phyloP scores from a whole-genome alignment of 2,888 invertebrate species.

The Elmis aenea region DNA sequence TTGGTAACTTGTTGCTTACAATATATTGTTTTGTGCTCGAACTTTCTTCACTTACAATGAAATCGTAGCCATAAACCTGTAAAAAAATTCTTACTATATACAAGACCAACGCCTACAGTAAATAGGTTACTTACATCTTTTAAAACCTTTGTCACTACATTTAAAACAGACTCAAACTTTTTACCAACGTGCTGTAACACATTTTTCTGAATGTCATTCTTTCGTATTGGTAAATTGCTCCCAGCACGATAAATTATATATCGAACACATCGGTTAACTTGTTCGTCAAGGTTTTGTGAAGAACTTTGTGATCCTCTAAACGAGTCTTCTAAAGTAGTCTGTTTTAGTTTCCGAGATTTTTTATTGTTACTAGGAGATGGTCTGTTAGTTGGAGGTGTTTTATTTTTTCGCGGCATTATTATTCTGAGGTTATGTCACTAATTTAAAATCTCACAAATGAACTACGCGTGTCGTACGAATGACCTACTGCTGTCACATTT shows the following conservation, averaged over 20 bases:
- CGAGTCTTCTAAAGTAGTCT: slow-evolving; percentile 4
- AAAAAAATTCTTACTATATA: neutral
- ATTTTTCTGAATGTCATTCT: slow-evolving; percentile 10
- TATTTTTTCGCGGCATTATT: slow-evolving; percentile 4
- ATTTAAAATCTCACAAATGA: slow-evolving; percentile 1
- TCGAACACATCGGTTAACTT: slow-evolving; percentile 10
- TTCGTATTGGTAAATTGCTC: slow-evolving; percentile 13
- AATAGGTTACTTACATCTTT: slow-evolving; percentile 11
- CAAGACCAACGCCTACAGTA: neutral
- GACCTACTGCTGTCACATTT: no score
- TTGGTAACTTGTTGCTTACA: slow-evolving; percentile 9
- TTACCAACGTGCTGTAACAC: slow-evolving; percentile 8
- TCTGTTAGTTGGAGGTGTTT: slow-evolving; percentile 2
- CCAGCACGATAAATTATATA: slow-evolving; percentile 13
- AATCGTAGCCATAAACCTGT: slow-evolving; percentile 15
- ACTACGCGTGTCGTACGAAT: no score
- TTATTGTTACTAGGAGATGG: neutral
- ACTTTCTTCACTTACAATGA: slow-evolving; percentile 7
- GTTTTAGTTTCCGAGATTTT: neutral
- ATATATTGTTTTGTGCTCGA: slow-evolving; percentile 9
- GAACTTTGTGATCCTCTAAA: slow-evolving; percentile 1
- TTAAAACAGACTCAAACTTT: slow-evolving; percentile 8
- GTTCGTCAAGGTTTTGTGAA: slow-evolving; percentile 8
- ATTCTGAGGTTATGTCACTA: slow-evolving; percentile 1
- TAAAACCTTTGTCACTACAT: slow-evolving; percentile 6